phyloP scores from a whole-genome alignment of 2,888 invertebrate genomes.

The Galerucella calmariensis region DNA sequence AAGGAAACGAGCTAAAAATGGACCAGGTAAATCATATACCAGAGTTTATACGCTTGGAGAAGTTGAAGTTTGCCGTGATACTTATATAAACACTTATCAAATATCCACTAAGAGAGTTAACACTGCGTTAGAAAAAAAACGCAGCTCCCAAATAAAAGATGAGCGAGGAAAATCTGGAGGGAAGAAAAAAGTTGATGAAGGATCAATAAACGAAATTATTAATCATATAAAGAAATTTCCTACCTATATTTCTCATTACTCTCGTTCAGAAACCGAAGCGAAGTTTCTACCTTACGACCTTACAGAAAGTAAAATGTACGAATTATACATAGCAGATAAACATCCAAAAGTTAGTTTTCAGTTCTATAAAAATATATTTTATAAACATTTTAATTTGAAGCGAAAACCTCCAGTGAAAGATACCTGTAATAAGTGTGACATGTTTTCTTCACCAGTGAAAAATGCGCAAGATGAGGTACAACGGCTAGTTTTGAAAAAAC shows the following conservation, averaged over 20 bases:
- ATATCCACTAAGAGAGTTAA: too few species aligned
- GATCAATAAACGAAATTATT: slow-evolving; percentile 38
- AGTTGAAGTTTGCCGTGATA: slow-evolving; percentile 37
- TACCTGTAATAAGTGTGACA: slow-evolving; percentile 39
- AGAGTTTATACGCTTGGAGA: slow-evolving; percentile 36
- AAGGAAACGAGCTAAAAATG: slow-evolving; percentile 25
- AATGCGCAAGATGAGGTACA: slow-evolving; percentile 27
- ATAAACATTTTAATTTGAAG: slow-evolving; percentile 28
- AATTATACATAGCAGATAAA: slow-evolving; percentile 32
- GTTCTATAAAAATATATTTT: slow-evolving; percentile 38
- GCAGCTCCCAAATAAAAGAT: slow-evolving; percentile 29
- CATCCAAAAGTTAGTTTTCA: slow-evolving; percentile 38
- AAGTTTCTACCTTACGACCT: too few species aligned
- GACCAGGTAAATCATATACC: slow-evolving; percentile 27
- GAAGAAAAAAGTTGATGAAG: slow-evolving; percentile 36
- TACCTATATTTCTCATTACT: slow-evolving; percentile 23
- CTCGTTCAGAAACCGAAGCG: too few species aligned
- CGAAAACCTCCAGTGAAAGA: slow-evolving; percentile 34
- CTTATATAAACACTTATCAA: slow-evolving; percentile 37
- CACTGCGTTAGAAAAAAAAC: slow-evolving; percentile 17
- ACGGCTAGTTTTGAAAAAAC: slow-evolving; percentile 32
- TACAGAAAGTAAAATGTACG: slow-evolving; percentile 3
- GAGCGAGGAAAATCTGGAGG: slow-evolving; percentile 16
- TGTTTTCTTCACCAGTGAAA: slow-evolving; percentile 18
- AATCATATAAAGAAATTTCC: slow-evolving; percentile 34